Conservation (phyloP, 92 coral and sea anemone species). For the Actinernus sp. region DNA sequence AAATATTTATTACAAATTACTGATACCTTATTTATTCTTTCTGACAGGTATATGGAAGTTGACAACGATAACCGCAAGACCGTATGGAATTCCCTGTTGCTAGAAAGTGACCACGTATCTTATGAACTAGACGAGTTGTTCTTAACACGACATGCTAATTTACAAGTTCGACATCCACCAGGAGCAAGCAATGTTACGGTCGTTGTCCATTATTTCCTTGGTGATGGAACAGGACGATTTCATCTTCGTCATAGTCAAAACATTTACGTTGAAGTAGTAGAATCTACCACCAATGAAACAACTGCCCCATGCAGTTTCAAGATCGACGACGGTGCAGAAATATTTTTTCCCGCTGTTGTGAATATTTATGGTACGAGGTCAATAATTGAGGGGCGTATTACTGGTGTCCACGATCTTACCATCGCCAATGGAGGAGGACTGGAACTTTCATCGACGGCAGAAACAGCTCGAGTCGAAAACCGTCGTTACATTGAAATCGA, state of each 20-base stretch:
- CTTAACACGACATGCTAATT: conserved; percentile 84
- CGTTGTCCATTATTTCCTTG: conserved; percentile 90
- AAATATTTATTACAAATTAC: too few species aligned
- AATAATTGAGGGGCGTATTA: conserved; percentile 90
- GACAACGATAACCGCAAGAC: conserved; percentile 89
- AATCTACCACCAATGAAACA: conserved; percentile 91
- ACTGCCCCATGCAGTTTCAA: conserved; percentile 98
- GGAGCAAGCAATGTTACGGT: conserved; percentile 88
- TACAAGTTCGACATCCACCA: conserved; percentile 91
- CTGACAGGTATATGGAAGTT: conserved; percentile 81
- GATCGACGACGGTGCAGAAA: conserved; percentile 94
- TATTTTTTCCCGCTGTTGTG: conserved; percentile 88
- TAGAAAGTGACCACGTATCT: conserved; percentile 77
- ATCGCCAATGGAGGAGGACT: conserved; percentile 87
- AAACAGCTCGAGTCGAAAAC: conserved; percentile 95
- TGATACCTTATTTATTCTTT: too few species aligned
- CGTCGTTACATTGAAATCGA: conserved; percentile 84
- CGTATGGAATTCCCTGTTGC: conserved; percentile 71
- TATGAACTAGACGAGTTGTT: conserved; percentile 93
- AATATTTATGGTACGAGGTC: conserved; percentile 90
- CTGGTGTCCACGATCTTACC: conserved; percentile 87
- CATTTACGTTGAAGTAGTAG: conserved; percentile 95
- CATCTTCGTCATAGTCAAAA: conserved; percentile 87
- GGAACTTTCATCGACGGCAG: conserved; percentile 92
- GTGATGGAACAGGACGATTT: conserved; percentile 97